Evolutionary conservation across 2,888 invertebrate genomes (phyloP), one percentile per base, ranked within the genome.

Genomic region (Chymomyza fuscimana): DNA sequence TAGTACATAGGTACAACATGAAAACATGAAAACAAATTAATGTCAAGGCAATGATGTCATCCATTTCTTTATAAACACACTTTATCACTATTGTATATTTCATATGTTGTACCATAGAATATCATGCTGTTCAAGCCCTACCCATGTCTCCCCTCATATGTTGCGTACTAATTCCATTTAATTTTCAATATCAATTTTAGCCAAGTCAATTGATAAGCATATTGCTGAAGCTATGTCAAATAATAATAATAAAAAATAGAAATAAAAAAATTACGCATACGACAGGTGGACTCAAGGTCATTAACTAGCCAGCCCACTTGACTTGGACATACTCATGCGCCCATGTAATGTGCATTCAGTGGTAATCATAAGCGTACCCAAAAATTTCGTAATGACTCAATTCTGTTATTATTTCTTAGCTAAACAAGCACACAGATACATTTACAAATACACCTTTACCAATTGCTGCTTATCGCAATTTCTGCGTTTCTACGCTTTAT

Each of bases 231-330:
- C 40, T 12, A 46, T 46, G 40, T 46, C 40, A 46, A 46, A 46
- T 46, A 46, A 12, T 12, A 46, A 46, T 46, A 25, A 25, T 25
- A 25, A 4, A 25, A 25, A 19, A 61, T 22, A 7, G n/a, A 19
- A 19, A 19, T 19, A 2, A 5, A 2, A 5, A 71, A 63, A 76
- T 82, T 80, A 80, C 86, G 78, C 77, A 86, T 79, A 72, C 76
- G 81, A 77, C 82, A 82, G 89, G 83, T 87, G 86, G 83, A 85
- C 86, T 46, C 89, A 87, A 88, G 89, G 87, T 87, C 87, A 88
- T 79, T 88, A 84, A 70, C 86, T 76, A 73, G 65, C 56, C 56
- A n/a, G 19, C 29, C 58, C 25, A 25, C 58, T 25, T 19, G 58
- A 19, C 25, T 22, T 46, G 40, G 40, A 4, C 40, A 46, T 46